Evolutionary conservation across 2,888 invertebrate genomes (phyloP).

Genomic region (Oasisia sp.): DNA sequence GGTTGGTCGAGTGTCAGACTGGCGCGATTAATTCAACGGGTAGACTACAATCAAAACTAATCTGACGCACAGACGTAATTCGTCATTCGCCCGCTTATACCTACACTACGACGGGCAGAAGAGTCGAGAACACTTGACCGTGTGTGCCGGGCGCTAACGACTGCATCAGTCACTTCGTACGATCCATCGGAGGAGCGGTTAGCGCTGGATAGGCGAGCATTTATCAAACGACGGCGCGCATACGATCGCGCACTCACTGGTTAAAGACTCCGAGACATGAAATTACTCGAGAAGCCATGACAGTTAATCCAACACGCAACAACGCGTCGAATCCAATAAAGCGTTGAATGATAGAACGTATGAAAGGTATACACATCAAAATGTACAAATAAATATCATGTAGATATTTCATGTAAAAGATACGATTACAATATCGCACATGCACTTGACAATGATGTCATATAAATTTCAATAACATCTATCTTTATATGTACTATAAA

Average conservation of each 20-base stretch:
- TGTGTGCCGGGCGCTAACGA: neutral
- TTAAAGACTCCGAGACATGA: neutral
- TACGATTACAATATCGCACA: no score
- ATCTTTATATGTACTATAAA: no score
- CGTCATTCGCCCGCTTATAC: neutral
- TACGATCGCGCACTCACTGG: neutral
- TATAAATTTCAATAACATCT: no score
- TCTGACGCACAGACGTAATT: constrained; percentile 17
- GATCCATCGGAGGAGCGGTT: neutral
- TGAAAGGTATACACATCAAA: no score
- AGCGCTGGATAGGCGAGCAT: neutral
- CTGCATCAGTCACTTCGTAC: constrained; percentile 17
- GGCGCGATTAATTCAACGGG: constrained; percentile 12
- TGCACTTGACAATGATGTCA: no score
- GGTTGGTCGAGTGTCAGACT: neutral
- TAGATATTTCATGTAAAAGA: no score
- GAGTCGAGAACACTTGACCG: constrained; percentile 9
- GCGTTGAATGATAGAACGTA: neutral
- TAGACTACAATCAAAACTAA: constrained; percentile 3
- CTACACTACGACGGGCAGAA: neutral
- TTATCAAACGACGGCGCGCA: neutral
- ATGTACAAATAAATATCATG: no score
- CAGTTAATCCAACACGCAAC: neutral
- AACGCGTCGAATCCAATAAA: neutral
- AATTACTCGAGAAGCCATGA: neutral